Percentiles rank a stretch among this genome's conserved stretches.
phyloP scores from a whole-genome alignment of 1,140 invertebrate species.

The Temnothorax longispinosus region DNA sequence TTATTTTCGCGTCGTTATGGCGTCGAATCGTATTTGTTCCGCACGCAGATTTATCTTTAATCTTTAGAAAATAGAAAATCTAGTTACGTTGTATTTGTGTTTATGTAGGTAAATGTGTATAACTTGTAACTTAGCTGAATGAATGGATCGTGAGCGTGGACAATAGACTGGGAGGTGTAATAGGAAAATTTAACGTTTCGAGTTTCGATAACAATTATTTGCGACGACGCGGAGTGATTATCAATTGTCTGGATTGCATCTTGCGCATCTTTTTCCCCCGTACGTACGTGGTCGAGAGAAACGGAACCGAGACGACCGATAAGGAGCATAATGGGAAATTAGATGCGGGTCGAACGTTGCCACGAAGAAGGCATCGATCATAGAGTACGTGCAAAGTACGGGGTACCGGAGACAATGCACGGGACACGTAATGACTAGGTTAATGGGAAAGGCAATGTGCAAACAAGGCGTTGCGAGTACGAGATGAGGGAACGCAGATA shows the following conservation, averaged over 20 bases:
- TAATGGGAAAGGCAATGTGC: constrained; percentile 75
- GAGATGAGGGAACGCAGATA: constrained; percentile 68
- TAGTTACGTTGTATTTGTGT: not conserved
- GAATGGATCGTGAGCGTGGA: not conserved
- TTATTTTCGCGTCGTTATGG: constrained; percentile 4
- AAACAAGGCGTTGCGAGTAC: constrained; percentile 67
- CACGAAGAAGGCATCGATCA: constrained; percentile 68
- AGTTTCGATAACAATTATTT: constrained; percentile 58
- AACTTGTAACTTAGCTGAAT: not conserved
- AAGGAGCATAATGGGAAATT: constrained; percentile 74
- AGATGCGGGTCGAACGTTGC: constrained; percentile 62
- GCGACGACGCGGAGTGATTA: constrained; percentile 60
- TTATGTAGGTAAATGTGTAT: no score
- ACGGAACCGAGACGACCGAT: constrained; percentile 56
- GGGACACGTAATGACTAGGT: constrained; percentile 73
- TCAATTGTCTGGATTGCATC: constrained; percentile 50
- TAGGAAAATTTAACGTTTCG: constrained; percentile 51
- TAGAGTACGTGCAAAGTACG: constrained; percentile 73
- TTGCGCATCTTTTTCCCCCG: not conserved
- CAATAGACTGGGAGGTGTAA: constrained; percentile 44
- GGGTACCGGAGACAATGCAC: constrained; percentile 72
- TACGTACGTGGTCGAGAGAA: constrained; percentile 38
- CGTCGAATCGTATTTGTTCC: constrained; percentile 27
- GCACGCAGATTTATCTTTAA: constrained; percentile 4
- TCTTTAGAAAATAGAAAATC: constrained; percentile 21